These are phyloP conservation scores for Sminthurinus aureus DNA, from an alignment of 2,888 invertebrate species.

Conservation along the genomic window DNA sequence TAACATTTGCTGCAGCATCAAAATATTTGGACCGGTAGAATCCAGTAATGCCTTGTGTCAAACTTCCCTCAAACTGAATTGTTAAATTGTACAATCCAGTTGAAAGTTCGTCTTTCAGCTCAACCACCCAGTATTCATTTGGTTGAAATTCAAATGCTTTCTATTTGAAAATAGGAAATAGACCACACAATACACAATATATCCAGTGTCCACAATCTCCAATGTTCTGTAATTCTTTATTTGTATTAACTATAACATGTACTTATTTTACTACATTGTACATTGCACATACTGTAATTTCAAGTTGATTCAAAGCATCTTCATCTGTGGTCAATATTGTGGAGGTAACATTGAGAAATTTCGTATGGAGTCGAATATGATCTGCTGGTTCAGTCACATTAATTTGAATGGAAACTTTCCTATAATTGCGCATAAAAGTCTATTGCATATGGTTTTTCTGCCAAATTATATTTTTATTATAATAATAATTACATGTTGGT, in stretches of 20 bases:
- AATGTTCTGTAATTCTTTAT: too few species aligned
- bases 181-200: too few species aligned
- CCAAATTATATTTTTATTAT: too few species aligned
- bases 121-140: slow-evolving; percentile 65
- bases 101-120: slow-evolving; percentile 57
- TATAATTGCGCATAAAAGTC: slow-evolving; percentile 23
- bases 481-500: too few species aligned
- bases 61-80: slow-evolving; percentile 72
- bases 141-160: not conserved
- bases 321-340: slow-evolving; percentile 50
- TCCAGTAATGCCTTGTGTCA: slow-evolving; percentile 75
- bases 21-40: slow-evolving; percentile 75
- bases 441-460: too few species aligned
- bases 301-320: not conserved
- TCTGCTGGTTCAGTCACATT: slow-evolving; percentile 61
- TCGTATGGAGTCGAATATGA: slow-evolving; percentile 63
- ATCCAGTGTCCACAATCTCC: too few species aligned
- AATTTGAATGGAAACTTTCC: slow-evolving; percentile 56
- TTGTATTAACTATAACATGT: too few species aligned
- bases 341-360: slow-evolving; percentile 62
- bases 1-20: slow-evolving; percentile 61
- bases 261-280: too few species aligned
- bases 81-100: slow-evolving; percentile 67
- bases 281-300: too few species aligned
- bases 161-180: too few species aligned